These are phyloP conservation scores for Erinaceus europaeus DNA, from an alignment of 2,113 vertebrate species.

Conservation along the genomic window DNA sequence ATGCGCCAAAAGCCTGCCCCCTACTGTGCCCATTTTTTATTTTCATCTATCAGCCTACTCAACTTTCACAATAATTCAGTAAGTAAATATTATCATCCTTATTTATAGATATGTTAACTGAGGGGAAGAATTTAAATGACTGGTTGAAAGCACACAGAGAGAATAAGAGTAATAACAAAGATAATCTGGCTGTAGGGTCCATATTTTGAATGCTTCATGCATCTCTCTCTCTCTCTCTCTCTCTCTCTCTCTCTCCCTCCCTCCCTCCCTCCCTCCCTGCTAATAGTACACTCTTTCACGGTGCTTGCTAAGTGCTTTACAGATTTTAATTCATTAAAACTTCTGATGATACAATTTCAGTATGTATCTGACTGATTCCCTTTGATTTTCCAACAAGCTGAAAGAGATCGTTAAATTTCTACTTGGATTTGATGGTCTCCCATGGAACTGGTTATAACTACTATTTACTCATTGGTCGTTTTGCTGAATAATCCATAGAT, in stretches of 20 bases:
- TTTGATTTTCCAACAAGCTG: constrained; percentile 33
- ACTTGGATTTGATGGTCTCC: neutral
- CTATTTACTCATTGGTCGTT: constrained; percentile 27
- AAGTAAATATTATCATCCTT: neutral
- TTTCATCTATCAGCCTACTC: neutral
- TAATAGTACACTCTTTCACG: neutral
- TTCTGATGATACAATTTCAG: constrained; percentile 29
- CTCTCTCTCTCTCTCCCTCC: too few species aligned
- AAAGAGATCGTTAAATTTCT: constrained; percentile 22
- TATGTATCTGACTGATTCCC: neutral
- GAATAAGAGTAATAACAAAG: neutral
- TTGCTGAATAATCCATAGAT: constrained; percentile 35
- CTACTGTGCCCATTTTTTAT: too few species aligned
- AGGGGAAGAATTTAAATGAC: neutral
- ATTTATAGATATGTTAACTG: neutral
- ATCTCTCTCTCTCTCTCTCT: neutral
- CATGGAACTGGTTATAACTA: neutral
- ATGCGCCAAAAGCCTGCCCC: too few species aligned
- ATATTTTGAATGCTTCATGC: neutral
- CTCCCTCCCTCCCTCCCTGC: too few species aligned
- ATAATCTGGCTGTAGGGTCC: neutral
- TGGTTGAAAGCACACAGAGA: neutral
- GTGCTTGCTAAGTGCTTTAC: neutral
- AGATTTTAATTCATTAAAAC: constrained; percentile 23
- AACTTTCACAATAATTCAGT: neutral